Evolutionary conservation across 2,888 invertebrate species (phyloP), one percentile per base, ranked within the genome.

Genomic region (Macaria notata): DNA sequence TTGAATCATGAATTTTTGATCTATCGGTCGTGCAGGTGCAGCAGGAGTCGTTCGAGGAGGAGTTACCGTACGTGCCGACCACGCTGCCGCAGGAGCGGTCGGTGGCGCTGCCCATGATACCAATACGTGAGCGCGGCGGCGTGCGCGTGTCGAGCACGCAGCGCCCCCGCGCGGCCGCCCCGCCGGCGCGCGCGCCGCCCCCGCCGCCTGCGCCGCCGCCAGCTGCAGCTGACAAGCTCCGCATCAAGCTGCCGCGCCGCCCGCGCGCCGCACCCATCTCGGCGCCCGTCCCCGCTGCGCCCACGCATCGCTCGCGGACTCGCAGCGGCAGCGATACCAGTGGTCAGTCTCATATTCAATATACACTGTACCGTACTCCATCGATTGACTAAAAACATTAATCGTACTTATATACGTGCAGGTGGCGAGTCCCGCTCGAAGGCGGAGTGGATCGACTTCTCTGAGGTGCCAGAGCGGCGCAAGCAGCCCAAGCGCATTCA

Each of bases 11-110:
- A n/a, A n/a, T n/a, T n/a, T n/a, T n/a, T n/a, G n/a, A n/a, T n/a
- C n/a, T n/a, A n/a, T n/a, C 42, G 33, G 43, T 42, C 19, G 43
- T 33, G 43, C 46, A 46, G 43, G 49, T 57, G 19, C 65, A 95
- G 57, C 95, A 96, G 78, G 96, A 97, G 77, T 97, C 97, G 42
- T 95, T 96, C 76, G 97, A 97, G 73, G 95, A 95, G 71, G 96
- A 96, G 84, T 90, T 97, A 75, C 97, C 97, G 2, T 97, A 96
- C 80, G 94, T 97, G 74, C 97, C 97, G 56, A 97, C 97, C n/a
- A 97, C 97, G 54, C 87, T 97, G 75, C 97, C 97, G 29, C 93
- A 94, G 79, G 97, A 97, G 86, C 94, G 97, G 63, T 95, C 97
- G 9, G 93, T 95, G 62, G 96, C 95, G 31, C 88, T 97, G 65